Conservation (phyloP, 2,888 invertebrate species). For the Volucella bombylans region DNA sequence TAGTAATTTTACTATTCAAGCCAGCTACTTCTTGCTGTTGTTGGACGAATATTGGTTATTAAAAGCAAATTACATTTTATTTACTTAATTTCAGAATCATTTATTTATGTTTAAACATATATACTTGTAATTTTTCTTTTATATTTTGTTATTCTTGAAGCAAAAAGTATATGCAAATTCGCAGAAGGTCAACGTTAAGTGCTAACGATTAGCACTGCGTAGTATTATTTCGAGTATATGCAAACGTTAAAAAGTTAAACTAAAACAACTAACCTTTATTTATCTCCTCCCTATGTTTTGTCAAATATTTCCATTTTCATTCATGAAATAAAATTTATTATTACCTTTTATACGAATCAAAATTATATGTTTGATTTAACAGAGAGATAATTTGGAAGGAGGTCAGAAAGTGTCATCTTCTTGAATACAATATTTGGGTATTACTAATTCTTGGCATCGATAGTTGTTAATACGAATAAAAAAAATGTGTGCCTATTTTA, state of each 20-base stretch:
- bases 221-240: slow-evolving; percentile 59
- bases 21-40: slow-evolving; percentile 67
- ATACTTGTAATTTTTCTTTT: slow-evolving; percentile 3
- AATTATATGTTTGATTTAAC: slow-evolving; percentile 19
- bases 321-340: slow-evolving; percentile 68
- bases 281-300: slow-evolving; percentile 65
- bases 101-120: slow-evolving; percentile 54
- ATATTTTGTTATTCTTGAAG: slow-evolving; percentile 44
- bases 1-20: slow-evolving; percentile 35
- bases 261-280: slow-evolving; percentile 62
- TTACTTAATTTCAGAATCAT: slow-evolving; percentile 67
- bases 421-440: too few species aligned
- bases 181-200: slow-evolving; percentile 14
- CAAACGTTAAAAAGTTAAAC: slow-evolving; percentile 46
- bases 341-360: slow-evolving; percentile 66
- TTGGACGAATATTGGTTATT: slow-evolving; percentile 70
- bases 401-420: neutral
- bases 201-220: slow-evolving; percentile 54
- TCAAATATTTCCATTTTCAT: slow-evolving; percentile 72
- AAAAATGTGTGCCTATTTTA: too few species aligned
- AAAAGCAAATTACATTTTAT: slow-evolving; percentile 62
- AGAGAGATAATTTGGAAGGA: neutral
- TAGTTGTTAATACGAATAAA: too few species aligned
- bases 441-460: too few species aligned
- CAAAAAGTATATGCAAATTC: slow-evolving; percentile 45